These are phyloP conservation scores for Drosophila ustulata DNA, from an alignment of 2,888 invertebrate genomes.

Conservation along the genomic window DNA sequence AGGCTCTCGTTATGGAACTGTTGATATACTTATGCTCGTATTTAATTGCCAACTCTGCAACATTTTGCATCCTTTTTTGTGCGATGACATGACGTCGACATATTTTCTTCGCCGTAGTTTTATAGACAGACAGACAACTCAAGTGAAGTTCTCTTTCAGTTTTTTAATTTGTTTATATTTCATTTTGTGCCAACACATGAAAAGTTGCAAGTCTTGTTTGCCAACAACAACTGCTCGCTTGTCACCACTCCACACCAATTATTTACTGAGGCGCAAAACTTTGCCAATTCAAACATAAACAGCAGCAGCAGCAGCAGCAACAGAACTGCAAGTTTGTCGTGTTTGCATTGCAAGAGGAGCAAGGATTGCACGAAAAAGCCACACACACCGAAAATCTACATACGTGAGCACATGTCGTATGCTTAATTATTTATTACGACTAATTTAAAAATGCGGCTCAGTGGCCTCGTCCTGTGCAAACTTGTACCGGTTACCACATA, in stretches of 20 bases:
- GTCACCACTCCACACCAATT: slow-evolving; percentile 35
- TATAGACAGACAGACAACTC: background rate
- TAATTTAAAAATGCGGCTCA: slow-evolving; percentile 70
- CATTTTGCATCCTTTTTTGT: slow-evolving; percentile 16
- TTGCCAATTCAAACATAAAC: slow-evolving; percentile 22
- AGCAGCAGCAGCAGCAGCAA: slow-evolving; percentile 12
- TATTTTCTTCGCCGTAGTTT: background rate
- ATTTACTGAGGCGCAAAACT: slow-evolving; percentile 41
- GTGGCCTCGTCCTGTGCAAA: slow-evolving; percentile 39
- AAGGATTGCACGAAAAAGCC: slow-evolving; percentile 20
- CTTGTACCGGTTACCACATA: slow-evolving; percentile 37
- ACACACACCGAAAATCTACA: slow-evolving; percentile 16
- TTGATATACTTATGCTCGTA: slow-evolving; percentile 2
- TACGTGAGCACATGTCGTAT: slow-evolving; percentile 55
- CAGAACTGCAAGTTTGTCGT: slow-evolving; percentile 49
- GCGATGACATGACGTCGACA: slow-evolving; percentile 16
- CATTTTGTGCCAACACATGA: slow-evolving; percentile 31
- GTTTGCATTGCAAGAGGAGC: slow-evolving; percentile 31
- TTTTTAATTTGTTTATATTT: slow-evolving; percentile 32
- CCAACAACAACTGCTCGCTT: slow-evolving; percentile 31
- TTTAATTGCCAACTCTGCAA: slow-evolving; percentile 18
- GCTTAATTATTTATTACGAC: slow-evolving; percentile 76
- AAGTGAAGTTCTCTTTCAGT: background rate
- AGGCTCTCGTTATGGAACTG: slow-evolving; percentile 1
- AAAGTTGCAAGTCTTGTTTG: slow-evolving; percentile 42